A percentile compares a stretch with the other conserved stretches of the same genome.
phyloP scores from a whole-genome alignment of 1,140 invertebrate genomes.

The Anthonomus grandis region DNA sequence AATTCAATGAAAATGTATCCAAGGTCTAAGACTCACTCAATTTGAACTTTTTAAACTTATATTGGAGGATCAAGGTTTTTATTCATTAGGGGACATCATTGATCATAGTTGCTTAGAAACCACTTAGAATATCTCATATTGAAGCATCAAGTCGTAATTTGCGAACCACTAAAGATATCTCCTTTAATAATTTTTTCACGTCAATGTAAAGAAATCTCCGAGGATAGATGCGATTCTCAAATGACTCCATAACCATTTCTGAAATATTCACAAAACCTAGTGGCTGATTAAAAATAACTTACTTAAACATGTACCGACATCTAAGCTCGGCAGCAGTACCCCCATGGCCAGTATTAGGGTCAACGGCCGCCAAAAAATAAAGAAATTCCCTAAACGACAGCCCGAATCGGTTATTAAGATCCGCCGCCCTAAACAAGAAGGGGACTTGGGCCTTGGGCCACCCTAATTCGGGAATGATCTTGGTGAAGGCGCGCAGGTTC shows the following conservation, averaged over 20 bases:
- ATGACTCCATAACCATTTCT: not conserved
- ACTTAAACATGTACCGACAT: conserved; percentile 52
- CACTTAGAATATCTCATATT: no score
- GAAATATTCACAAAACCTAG: not conserved
- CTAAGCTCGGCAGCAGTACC: conserved; percentile 49
- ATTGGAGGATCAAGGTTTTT: no score
- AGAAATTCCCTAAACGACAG: conserved; percentile 50
- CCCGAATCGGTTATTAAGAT: conserved; percentile 47
- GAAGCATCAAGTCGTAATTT: no score
- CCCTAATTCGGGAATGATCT: conserved; percentile 49
- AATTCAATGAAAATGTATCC: no score
- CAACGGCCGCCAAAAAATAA: conserved; percentile 48
- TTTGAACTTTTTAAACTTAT: no score
- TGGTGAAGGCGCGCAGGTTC: conserved; percentile 46
- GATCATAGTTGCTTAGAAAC: no score
- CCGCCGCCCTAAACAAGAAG: conserved; percentile 48
- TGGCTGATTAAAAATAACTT: no score
- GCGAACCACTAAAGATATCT: no score
- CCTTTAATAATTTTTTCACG: no score
- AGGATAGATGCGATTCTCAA: not conserved
- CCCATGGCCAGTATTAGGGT: conserved; percentile 48
- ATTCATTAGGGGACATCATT: no score
- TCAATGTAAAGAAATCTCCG: no score
- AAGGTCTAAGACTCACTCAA: no score
- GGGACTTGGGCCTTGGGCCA: conserved; percentile 47